Percentiles rank a stretch among this genome's conserved stretches.
Conservation (phyloP, 2,888 invertebrate species). For the Rhopalosiphum nymphaeae region DNA sequence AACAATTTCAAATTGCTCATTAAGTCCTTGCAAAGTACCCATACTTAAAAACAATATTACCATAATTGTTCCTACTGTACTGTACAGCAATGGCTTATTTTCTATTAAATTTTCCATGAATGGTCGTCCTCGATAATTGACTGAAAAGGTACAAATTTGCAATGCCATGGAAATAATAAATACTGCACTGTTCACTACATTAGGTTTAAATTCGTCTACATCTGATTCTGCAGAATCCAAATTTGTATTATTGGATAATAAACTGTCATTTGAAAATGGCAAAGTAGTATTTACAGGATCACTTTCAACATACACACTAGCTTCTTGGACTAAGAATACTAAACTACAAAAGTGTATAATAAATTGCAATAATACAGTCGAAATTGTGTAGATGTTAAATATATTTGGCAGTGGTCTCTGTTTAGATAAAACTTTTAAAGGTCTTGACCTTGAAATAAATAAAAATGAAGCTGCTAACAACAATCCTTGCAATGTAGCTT, state of each 20-base stretch:
- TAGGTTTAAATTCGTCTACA: conserved; percentile 88
- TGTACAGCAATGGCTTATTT: conserved; percentile 93
- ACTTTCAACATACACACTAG: conserved; percentile 70
- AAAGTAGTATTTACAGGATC: conserved; percentile 10
- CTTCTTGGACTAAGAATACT: conserved; percentile 88
- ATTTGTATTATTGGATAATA: neutral
- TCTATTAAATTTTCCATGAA: conserved; percentile 97
- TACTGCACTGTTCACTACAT: conserved; percentile 96
- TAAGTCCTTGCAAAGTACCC: conserved; percentile 87
- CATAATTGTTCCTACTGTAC: conserved; percentile 85
- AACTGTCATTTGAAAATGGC: neutral
- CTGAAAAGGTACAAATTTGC: conserved; percentile 98
- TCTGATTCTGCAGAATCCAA: conserved; percentile 70
- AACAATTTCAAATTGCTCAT: conserved; percentile 93
- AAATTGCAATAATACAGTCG: conserved; percentile 95
- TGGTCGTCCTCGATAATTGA: conserved; percentile 98
- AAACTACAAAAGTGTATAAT: conserved; percentile 93
- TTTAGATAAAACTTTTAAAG: conserved; percentile 90
- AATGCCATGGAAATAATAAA: conserved; percentile 98
- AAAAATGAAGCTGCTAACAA: conserved; percentile 96
- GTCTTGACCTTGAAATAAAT: conserved; percentile 96
- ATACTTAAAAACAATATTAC: conserved; percentile 88
- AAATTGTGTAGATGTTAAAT: conserved; percentile 96
- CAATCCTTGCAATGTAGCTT: conserved; percentile 97
- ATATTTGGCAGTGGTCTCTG: conserved; percentile 97